Evolutionary conservation across 2,113 vertebrate genomes (phyloP), one percentile per base, ranked within the genome.

Genomic region (Rissa tridactyla): DNA sequence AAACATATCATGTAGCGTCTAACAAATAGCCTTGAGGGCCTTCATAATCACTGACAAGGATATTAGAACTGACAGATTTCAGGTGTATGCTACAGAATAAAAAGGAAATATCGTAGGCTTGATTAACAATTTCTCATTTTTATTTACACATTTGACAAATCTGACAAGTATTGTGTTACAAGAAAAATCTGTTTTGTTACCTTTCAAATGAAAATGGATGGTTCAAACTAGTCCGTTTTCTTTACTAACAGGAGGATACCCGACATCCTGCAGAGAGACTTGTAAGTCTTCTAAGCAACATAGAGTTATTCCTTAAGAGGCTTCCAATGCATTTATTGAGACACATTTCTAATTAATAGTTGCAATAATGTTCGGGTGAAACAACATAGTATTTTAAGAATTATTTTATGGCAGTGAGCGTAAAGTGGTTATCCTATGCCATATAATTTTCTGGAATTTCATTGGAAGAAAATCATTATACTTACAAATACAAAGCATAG

Each of bases 141-240:
- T 90, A 81, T 96, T 95, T 96, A 86, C 75, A 79, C 21, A 19
- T 91, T 82, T 96, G 90, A 83, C 70, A 96, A 96, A 93, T 62
- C 22, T 14, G 15, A 36, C 40, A 88, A 78, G n/a, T 70, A 60
- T 32, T 91, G 10, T 88, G 20, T 76, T 96, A 72, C 34, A 62
- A 88, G 68, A 76, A 91, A 82, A 19, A 85, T 75, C 57, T 91
- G 49, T 0, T 94, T 66, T 89, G 14, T 52, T 92, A 6, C 15
- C 29, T 92, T 91, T 92, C n/a, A 61, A 60, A 91, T 78, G 60
- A 82, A 93, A 70, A 92, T 66, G 23, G 40, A 92, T 88, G 27
- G 29, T 78, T 94, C 71, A 85, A 91, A 62, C 82, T 46, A 60
- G 17, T 68, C 60, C 82, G 36, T 78, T 94, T 91, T 91, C 58